Conservation (phyloP, 1,140 invertebrate species). For the Brachionus plicatilis region DNA sequence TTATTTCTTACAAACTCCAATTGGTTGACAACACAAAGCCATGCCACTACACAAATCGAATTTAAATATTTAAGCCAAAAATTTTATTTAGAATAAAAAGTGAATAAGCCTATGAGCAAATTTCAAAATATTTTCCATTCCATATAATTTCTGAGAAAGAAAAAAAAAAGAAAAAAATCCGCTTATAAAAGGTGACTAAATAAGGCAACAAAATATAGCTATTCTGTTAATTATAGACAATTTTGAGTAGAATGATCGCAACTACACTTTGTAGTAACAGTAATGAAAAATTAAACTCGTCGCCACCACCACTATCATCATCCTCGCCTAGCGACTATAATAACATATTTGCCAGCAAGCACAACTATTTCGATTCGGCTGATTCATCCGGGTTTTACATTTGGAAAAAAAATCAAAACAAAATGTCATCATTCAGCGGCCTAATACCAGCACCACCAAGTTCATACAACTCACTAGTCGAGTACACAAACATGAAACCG, state of each 20-base stretch:
- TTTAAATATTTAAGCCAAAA: conserved; percentile 7
- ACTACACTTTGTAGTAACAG: conserved; percentile 12
- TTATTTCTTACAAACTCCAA: background rate
- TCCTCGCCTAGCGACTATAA: background rate
- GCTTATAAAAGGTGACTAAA: background rate
- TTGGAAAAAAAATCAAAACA: conserved; percentile 18
- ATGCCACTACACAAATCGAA: background rate
- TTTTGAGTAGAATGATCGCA: background rate
- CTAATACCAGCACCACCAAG: background rate
- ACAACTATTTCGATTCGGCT: background rate
- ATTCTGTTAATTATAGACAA: conserved; percentile 25
- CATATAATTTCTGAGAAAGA: background rate
- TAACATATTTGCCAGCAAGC: background rate
- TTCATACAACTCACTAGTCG: background rate
- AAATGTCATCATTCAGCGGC: background rate
- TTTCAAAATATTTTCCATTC: background rate
- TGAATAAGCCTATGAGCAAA: conserved; percentile 18
- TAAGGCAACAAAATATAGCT: background rate
- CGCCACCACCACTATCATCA: conserved; percentile 1
- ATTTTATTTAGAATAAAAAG: background rate
- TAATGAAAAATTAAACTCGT: conserved; percentile 11
- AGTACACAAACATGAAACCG: background rate
- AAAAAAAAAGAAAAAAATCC: background rate
- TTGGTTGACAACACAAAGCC: background rate
- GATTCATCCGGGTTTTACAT: background rate